Percentiles rank a stretch among this genome's conserved stretches.
These are phyloP conservation scores for Solenodon paradoxus DNA, from an alignment of 2,113 vertebrate genomes.

Conservation along the genomic window DNA sequence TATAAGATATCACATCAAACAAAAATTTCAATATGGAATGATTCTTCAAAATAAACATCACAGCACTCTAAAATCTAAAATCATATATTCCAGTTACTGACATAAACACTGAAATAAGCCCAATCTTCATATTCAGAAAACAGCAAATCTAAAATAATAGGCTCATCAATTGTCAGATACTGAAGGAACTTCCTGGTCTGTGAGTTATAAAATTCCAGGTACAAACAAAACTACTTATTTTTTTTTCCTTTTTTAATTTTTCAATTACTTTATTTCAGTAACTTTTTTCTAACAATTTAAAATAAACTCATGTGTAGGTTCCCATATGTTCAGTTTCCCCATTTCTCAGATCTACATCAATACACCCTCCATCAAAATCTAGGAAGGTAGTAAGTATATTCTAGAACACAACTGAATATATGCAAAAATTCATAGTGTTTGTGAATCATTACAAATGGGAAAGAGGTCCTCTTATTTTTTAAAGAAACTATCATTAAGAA, in stretches of 20 bases:
- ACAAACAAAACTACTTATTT: not conserved
- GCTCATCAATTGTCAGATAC: not conserved
- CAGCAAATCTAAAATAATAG: constrained; percentile 16
- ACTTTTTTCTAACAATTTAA: no score
- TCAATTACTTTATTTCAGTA: not conserved
- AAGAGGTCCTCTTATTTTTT: not conserved
- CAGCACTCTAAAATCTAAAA: not conserved
- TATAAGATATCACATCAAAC: not conserved
- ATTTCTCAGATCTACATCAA: no score
- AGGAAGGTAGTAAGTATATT: not conserved
- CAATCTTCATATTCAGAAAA: not conserved
- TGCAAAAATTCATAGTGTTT: not conserved
- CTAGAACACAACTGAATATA: not conserved
- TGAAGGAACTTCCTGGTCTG: not conserved
- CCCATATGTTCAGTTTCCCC: no score
- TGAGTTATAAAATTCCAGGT: constrained; percentile 12
- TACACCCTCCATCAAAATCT: no score
- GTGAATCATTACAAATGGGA: not conserved
- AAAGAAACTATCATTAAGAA: not conserved
- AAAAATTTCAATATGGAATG: not conserved
- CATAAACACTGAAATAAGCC: constrained; percentile 20
- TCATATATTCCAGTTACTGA: not conserved
- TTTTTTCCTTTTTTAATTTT: not conserved
- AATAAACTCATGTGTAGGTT: no score
- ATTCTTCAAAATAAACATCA: not conserved